Base-by-base conservation (phyloP, 2,113 vertebrate species). In the Notiomystis cincta region DNA sequence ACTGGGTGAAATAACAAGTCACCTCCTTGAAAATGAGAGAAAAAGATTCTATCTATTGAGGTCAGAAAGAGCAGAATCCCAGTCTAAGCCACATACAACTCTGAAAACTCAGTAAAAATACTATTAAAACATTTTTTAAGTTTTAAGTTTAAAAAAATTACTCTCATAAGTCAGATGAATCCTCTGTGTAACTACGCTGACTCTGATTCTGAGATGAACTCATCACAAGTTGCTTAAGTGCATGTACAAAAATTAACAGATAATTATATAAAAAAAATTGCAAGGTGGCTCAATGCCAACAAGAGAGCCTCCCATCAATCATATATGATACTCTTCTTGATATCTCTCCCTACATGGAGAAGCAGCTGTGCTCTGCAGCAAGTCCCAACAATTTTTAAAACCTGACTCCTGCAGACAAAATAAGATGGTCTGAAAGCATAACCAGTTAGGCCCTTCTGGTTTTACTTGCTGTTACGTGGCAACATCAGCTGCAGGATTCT, bases 351-450 rank as follows among this genome's bases (percentile, higher is more conserved):
- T 90, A 70, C 7, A 27, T 71, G 51, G 47, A 83, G 40, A 90
- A 92, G 86, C 93, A 96, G 95, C 95, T 95, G 92, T 54, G 56
- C 69, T 96, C 37, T 45, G 35, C 20, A 95, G 90, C 95, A 96
- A 95, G 92, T 77, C 82, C 51, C 35, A 93, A 92, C 94, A 96
- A 31, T 70, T 72, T 87, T 81, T 66, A 78, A 89, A 92, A 81
- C 27, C 56, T 90, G 79, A 31, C 48, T 94, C 19, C 47, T 65
- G 40, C 60, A 90, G 71, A 90, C 40, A 82, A 42, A 77, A 23
- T 35, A 71, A 75, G 38, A 77, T 60, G 35, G 9, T 48, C 67
- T 88, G 28, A 81, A 90, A 73, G 16, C 38, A 53, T 6, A 87
- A 75, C 62, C 58, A 44, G 3, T 30, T 50, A 47, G 31, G 17